Base-by-base conservation (phyloP, 2,888 invertebrate species). In the Nasonovia ribisnigri region DNA sequence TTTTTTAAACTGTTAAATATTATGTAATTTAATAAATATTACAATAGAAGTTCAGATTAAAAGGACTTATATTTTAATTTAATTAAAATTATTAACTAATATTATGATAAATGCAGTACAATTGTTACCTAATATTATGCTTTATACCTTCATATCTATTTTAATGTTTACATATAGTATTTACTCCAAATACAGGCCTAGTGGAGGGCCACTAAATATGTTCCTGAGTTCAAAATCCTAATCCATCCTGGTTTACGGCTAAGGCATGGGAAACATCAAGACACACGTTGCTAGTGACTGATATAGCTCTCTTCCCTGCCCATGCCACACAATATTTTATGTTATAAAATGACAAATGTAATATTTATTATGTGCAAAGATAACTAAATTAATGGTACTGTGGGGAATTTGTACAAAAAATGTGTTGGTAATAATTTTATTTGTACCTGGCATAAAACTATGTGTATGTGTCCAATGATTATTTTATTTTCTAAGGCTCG, bases 1-100 rank as follows among this genome's bases (percentile, higher is more conserved):
- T 67, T n/a, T 67, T 67, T n/a, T 67, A 13, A 67, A 67, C n/a
- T 67, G 29, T n/a, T 67, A 67, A 48, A 10, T 48, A 48, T 46
- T 48, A 48, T 8, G 48, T 48, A 5, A 48, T 48, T 48, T 48
- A 48, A 1, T 48, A 48, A 46, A 46, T 48, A 48, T 48, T 48
- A 10, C 10, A 48, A 48, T 46, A 46, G 46, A 5, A 46, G 46
- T 46, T 46, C 46, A 46, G 46, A n/a, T n/a, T n/a, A n/a, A n/a
- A n/a, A n/a, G n/a, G n/a, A n/a, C n/a, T 46, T 46, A 67, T 67
- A 67, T 67, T 67, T 67, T 67, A n/a, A n/a, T 67, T 67, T 67
- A 3, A 67, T 67, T 67, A 13, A n/a, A 29, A 67, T 67, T 13
- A 3, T n/a, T n/a, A n/a, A n/a, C n/a, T 67, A n/a, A 67, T 67